Percentiles rank a stretch among this genome's conserved stretches.
phyloP scores from a whole-genome alignment of 2,797 vertebrate species.

The Sus cebifrons region DNA sequence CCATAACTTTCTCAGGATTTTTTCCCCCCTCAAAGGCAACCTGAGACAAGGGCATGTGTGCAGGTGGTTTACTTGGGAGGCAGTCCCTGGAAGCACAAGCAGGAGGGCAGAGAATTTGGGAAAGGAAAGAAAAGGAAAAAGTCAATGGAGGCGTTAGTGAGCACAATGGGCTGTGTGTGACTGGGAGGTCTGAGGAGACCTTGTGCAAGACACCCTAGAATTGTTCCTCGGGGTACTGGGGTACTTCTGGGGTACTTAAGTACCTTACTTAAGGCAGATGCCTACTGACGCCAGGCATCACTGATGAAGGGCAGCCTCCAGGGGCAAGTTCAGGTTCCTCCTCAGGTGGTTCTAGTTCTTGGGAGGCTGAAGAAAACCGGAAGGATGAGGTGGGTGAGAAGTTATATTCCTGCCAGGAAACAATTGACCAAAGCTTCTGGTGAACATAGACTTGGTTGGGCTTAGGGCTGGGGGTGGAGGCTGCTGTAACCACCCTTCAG shows the following conservation, averaged over 20 bases:
- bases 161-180: not conserved
- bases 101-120: not conserved
- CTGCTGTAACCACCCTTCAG: not conserved
- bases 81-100: not conserved
- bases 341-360: not conserved
- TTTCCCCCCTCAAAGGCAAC: not conserved
- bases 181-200: not conserved
- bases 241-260: not conserved
- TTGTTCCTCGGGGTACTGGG: not conserved
- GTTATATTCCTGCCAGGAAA: not conserved
- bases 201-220: rapidly evolving
- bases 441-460: not conserved
- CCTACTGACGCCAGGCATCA: rapidly evolving
- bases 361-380: not conserved
- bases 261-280: not conserved
- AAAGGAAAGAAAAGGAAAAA: not conserved
- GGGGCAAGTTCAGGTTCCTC: not conserved
- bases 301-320: not conserved
- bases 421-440: not conserved
- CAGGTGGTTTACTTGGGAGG: not conserved
- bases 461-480: rapidly evolving
- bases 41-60: not conserved
- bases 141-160: rapidly evolving
- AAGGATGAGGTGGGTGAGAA: not conserved
- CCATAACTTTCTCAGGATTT: too few relatives aligned